These are phyloP conservation scores for Anastrepha ludens DNA, from an alignment of 1,140 invertebrate species.

Conservation along the genomic window DNA sequence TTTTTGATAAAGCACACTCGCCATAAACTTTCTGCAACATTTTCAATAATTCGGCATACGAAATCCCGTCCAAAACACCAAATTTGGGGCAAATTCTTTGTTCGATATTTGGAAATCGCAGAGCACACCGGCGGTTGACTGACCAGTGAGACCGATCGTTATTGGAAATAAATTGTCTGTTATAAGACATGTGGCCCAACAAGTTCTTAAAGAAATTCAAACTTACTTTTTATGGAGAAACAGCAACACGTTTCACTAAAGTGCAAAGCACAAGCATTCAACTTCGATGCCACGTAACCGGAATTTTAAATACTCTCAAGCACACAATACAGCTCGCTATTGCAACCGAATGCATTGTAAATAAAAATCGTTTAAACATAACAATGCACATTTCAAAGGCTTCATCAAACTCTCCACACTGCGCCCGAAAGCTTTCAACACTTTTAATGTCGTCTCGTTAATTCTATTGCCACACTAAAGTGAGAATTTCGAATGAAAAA, in stretches of 20 bases:
- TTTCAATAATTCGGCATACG: no score
- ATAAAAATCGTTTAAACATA: conserved; percentile 2
- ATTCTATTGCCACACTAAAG: conserved; percentile 3
- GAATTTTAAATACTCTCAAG: background rate
- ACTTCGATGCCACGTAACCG: background rate
- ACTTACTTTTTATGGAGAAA: background rate
- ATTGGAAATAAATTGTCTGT: no score
- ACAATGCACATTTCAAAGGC: background rate
- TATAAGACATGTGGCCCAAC: no score
- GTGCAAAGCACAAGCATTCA: background rate
- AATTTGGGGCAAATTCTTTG: no score
- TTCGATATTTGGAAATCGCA: no score
- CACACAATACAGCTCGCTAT: background rate
- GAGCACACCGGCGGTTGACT: no score
- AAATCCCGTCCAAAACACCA: no score
- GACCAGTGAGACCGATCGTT: no score
- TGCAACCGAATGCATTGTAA: background rate
- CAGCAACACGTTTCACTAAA: background rate
- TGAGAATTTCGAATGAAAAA: background rate
- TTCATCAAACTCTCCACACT: background rate
- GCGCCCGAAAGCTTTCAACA: background rate
- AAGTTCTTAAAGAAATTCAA: background rate
- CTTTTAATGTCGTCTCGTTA: conserved; percentile 41
- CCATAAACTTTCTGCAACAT: no score
- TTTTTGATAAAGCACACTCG: no score